Percentiles rank a stretch among this genome's conserved stretches.
Conservation (phyloP, 2,797 vertebrate species). For the Premnoplex brunnescens region DNA sequence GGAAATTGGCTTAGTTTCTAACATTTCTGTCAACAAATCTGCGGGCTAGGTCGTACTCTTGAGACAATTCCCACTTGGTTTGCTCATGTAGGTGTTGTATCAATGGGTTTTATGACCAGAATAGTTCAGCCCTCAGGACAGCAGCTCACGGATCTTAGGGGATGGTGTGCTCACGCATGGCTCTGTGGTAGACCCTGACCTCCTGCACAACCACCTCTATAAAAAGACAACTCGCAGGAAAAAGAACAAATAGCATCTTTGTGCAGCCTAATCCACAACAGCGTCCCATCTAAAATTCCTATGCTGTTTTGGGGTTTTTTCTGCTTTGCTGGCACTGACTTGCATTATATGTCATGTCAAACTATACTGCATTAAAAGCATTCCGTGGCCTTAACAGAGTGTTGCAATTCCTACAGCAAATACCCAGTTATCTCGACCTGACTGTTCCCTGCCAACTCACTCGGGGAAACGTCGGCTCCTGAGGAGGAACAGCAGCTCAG, state of each 20-base stretch:
- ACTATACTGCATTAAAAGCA: neutral
- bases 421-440: neutral
- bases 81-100: neutral
- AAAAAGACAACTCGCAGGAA: neutral
- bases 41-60: neutral
- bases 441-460: neutral
- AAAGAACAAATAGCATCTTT: neutral
- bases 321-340: neutral
- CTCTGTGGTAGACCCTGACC: neutral
- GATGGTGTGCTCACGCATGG: neutral
- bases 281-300: neutral
- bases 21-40: conserved; percentile 25
- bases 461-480: neutral
- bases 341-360: neutral
- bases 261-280: neutral
- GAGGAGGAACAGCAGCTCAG: neutral
- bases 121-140: neutral
- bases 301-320: neutral
- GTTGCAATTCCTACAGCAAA: neutral
- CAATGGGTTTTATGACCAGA: neutral
- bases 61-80: neutral
- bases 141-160: neutral
- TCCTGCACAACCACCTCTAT: neutral
- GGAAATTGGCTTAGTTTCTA: neutral
- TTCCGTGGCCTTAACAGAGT: neutral